phyloP scores from a whole-genome alignment of 2,113 vertebrate species.

The Uria lomvia region DNA sequence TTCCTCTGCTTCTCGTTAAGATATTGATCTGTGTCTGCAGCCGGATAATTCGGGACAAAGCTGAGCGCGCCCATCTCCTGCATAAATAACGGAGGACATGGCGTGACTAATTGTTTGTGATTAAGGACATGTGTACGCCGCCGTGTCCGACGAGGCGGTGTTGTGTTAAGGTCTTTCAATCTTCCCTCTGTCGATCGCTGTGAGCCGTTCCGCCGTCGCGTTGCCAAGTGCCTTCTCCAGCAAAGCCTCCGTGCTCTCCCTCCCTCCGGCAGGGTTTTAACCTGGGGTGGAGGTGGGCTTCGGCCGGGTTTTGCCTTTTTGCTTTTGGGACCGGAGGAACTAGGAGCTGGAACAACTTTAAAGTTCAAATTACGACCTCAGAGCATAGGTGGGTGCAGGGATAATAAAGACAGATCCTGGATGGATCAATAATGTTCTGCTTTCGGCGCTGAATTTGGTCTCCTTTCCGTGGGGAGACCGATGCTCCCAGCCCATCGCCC shows the following conservation, averaged over 20 bases:
- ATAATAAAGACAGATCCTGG: background rate
- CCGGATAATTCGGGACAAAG: background rate
- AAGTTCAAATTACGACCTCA: background rate
- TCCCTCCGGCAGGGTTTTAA: fast-evolving
- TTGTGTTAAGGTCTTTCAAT: background rate
- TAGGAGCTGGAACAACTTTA: background rate
- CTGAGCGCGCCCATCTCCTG: background rate
- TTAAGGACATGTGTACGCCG: background rate
- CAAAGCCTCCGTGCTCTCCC: background rate
- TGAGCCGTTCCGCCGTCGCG: fast-evolving
- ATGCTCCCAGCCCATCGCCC: background rate
- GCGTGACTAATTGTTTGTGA: background rate
- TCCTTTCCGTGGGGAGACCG: background rate
- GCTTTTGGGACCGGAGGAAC: background rate
- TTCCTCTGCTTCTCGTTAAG: background rate
- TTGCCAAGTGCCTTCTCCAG: background rate
- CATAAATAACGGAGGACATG: background rate
- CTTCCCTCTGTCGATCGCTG: background rate
- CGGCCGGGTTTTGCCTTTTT: background rate
- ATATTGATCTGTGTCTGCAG: background rate
- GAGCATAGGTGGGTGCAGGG: background rate
- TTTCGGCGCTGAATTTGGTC: background rate
- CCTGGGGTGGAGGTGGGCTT: fast-evolving
- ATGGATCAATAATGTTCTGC: background rate
- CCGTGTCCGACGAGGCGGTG: fast-evolving